A percentile compares a stretch with the other conserved stretches of the same genome.
phyloP scores from a whole-genome alignment of 2,797 vertebrate species.

The Malurus splendens region DNA sequence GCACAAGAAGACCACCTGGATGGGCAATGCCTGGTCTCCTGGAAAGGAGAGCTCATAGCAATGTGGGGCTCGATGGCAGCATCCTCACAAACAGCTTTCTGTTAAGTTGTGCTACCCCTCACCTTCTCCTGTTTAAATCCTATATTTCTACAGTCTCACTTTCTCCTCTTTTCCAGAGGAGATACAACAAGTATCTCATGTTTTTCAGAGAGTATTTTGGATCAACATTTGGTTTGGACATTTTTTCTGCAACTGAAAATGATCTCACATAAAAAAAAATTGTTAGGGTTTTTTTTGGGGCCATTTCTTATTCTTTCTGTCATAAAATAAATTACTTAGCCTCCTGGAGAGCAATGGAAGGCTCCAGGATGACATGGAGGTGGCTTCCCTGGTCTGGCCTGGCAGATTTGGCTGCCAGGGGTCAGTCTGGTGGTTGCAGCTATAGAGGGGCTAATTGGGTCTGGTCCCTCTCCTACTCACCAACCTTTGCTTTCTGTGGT shows the following conservation, averaged over 20 bases:
- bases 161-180: background rate
- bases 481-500: background rate
- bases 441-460: rapidly evolving
- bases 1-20: background rate
- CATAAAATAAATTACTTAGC: background rate
- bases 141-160: background rate
- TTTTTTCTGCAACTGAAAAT: background rate
- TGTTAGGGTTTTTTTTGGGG: background rate
- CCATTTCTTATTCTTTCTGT: background rate
- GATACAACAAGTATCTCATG: background rate
- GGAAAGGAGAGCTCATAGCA: background rate
- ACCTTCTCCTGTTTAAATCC: background rate
- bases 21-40: background rate
- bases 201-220: background rate
- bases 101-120: background rate
- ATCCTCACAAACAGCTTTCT: background rate
- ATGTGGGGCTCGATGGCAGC: background rate
- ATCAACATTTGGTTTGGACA: background rate
- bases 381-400: background rate
- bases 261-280: background rate
- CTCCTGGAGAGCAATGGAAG: background rate
- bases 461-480: background rate
- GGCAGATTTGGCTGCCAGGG: background rate
- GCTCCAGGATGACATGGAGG: background rate
- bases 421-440: background rate